A percentile compares a stretch with the other conserved stretches of the same genome.
These are phyloP conservation scores for Ichneumon xanthorius DNA, from an alignment of 2,888 invertebrate genomes.

Conservation along the genomic window DNA sequence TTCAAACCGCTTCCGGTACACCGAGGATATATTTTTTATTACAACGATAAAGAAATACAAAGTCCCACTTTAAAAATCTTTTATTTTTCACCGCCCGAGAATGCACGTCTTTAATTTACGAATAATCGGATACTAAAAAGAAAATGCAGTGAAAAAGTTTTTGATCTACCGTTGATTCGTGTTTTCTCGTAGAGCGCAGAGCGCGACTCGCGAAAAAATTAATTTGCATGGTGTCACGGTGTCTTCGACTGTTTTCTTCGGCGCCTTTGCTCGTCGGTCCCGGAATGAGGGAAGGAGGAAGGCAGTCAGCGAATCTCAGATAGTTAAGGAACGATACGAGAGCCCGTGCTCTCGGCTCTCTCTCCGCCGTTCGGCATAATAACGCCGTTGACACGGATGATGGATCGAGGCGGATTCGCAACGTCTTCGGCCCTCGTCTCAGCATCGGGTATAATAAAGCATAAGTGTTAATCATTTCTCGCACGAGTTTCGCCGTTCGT, in stretches of 20 bases:
- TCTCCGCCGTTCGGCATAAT: constrained; percentile 71
- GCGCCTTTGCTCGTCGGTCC: not conserved
- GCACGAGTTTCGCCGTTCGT: constrained; percentile 28
- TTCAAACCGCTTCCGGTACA: not conserved
- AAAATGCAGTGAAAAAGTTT: no score
- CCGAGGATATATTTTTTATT: not conserved
- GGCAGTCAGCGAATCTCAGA: constrained; percentile 37
- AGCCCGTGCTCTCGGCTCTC: constrained; percentile 52
- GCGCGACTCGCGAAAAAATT: not conserved
- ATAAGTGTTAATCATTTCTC: constrained; percentile 56
- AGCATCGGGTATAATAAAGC: constrained; percentile 69
- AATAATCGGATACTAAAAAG: no score
- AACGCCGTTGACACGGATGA: constrained; percentile 82
- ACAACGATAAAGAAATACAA: no score
- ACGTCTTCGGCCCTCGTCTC: constrained; percentile 69
- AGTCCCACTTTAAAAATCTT: no score
- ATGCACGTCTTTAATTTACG: not conserved
- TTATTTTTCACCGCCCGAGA: no score
- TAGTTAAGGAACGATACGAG: constrained; percentile 53
- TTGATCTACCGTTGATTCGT: no score
- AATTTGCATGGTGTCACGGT: not conserved
- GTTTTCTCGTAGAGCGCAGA: no score
- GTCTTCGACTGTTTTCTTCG: constrained; percentile 6
- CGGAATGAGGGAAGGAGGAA: constrained; percentile 14
- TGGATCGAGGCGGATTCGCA: constrained; percentile 79